Base-by-base conservation (phyloP, 2,797 vertebrate species). In the Bovichtus diacanthus region DNA sequence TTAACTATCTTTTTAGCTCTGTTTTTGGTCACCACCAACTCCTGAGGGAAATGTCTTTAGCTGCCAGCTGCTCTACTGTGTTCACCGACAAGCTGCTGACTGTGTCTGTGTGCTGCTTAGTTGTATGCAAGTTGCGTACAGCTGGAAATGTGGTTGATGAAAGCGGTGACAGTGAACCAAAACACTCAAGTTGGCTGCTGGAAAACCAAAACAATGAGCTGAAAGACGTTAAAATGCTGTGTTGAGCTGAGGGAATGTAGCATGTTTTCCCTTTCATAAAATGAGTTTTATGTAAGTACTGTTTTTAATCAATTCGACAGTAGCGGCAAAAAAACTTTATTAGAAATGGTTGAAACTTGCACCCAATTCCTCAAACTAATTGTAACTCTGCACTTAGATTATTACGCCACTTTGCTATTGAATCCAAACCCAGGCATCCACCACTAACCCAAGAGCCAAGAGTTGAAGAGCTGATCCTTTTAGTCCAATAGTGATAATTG, bases 401-500 rank as follows among this genome's bases (percentile, higher is more conserved):
- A 80, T 71, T 67, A 69, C 34, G 19, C 72, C 34, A 21, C 39
- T n/a, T 46, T 12, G 29, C 25, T 27, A 3, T 9, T 21, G 70
- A 72, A 63, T 78, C 76, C 78, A 80, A 79, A 82, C 59, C 74
- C 79, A 81, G 36, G 39, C 77, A 65, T 72, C 61, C 49, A 83
- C 54, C 56, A 54, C 77, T 34, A 68, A 70, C 43, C 36, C 61
- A 8, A 49, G 69, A 85, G 76, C 78, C 81, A 87, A 81, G 63
- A 71, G 34, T 13, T 54, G 56, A 84, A 75, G 71, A 81, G 68
- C 75, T 69, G 77, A 78, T 84, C 67, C 70, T 87, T 84, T 80
- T 88, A 78, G 87, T 84, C 68, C 77, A 73, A 76, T 43, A 74
- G 75, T 86, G 77, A 87, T 90, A 87, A 88, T 83, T 88, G 69